Percentiles rank a stretch among this genome's conserved stretches.
These are phyloP conservation scores for Peromyscus polionotus DNA, from an alignment of 2,113 vertebrate genomes.

Conservation along the genomic window DNA sequence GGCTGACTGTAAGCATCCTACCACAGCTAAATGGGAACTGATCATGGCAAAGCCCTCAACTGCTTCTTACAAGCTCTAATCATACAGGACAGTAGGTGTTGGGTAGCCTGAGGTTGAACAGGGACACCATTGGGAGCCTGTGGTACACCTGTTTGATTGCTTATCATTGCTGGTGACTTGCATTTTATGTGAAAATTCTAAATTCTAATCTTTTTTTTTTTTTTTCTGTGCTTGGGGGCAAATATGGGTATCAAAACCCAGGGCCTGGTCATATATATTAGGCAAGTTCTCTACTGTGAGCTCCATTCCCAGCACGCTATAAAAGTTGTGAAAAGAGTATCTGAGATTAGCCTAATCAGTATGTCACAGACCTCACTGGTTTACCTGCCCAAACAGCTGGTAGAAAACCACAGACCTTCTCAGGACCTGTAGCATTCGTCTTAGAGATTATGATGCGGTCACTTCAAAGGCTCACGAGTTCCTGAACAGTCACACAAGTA, in stretches of 20 bases:
- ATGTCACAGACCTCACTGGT: background rate
- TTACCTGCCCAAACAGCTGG: background rate
- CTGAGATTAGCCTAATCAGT: background rate
- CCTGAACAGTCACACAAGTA: background rate
- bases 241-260: background rate
- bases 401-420: background rate
- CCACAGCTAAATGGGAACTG: background rate
- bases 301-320: background rate
- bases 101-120: background rate
- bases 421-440: background rate
- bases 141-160: background rate
- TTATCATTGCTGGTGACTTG: background rate
- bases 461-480: background rate
- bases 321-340: background rate
- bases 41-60: background rate
- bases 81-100: background rate
- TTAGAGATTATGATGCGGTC: background rate
- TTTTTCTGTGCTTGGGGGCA: background rate
- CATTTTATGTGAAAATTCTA: slow-evolving; percentile 31
- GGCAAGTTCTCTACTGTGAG: background rate
- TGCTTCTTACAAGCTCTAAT: background rate
- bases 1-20: background rate
- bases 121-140: background rate
- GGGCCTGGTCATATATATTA: background rate
- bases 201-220: background rate